Conservation (phyloP, 1,140 invertebrate genomes). For the Kradibia gibbosae region DNA sequence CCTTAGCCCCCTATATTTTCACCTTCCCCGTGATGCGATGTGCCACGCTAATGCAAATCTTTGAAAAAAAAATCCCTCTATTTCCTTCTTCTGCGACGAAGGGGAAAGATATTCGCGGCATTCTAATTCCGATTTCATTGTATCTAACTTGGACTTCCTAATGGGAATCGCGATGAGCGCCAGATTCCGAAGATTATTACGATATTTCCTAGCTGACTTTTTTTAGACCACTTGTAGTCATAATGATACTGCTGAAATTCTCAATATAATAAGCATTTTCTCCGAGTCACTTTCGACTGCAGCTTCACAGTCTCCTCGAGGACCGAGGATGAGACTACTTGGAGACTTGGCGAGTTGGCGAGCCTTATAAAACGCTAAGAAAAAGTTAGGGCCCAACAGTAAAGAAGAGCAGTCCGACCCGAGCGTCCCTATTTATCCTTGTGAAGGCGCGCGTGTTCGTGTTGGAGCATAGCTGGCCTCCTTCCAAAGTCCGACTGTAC, state of each 20-base stretch:
- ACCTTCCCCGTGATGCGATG: too few species aligned
- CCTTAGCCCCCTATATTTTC: too few species aligned
- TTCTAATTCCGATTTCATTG: too few species aligned
- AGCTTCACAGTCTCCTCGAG: neutral
- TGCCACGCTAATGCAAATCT: too few species aligned
- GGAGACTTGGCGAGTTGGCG: neutral
- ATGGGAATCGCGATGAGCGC: too few species aligned
- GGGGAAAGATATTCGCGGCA: too few species aligned
- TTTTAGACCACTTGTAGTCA: neutral
- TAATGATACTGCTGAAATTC: conserved; percentile 13
- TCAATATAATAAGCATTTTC: conserved; percentile 25
- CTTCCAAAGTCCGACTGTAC: conserved; percentile 31
- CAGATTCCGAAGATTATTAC: too few species aligned
- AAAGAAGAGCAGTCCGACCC: neutral
- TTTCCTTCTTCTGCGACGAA: too few species aligned
- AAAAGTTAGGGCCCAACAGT: neutral
- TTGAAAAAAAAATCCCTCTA: too few species aligned
- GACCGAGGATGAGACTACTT: conserved; percentile 9
- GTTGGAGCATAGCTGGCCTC: conserved; percentile 51
- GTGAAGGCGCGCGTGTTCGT: conserved; percentile 9
- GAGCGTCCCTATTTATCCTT: neutral
- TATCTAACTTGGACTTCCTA: too few species aligned
- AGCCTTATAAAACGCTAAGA: conserved; percentile 4
- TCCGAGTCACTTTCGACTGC: neutral
- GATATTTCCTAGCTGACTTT: neutral